Evolutionary conservation across 1,140 invertebrate species (phyloP).

Genomic region (Drosophila sulfurigaster): DNA sequence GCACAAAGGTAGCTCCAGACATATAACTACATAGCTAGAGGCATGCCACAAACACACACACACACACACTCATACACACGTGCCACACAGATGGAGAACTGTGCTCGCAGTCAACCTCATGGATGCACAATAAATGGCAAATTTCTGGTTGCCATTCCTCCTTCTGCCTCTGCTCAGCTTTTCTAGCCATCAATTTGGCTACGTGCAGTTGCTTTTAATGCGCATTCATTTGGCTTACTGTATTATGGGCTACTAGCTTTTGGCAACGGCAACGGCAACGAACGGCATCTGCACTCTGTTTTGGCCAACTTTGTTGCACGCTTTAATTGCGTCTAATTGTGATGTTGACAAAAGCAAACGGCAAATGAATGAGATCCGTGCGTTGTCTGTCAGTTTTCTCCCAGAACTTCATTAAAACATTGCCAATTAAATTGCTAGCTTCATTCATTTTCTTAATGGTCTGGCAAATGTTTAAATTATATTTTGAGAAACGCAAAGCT

Average conservation of each 20-base stretch:
- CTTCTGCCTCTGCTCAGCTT: not conserved
- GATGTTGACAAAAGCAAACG: slow-evolving; percentile 60
- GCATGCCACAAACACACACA: slow-evolving; percentile 2
- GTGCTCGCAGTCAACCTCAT: slow-evolving; percentile 11
- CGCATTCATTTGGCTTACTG: slow-evolving; percentile 26
- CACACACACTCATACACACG: not conserved
- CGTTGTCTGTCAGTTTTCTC: not conserved
- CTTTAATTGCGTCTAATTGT: slow-evolving; percentile 74
- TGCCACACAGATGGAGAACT: not conserved
- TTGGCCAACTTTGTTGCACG: slow-evolving; percentile 49
- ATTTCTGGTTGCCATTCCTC: slow-evolving; percentile 14
- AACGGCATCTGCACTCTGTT: not conserved
- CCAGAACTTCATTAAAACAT: slow-evolving; percentile 7
- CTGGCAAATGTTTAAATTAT: not conserved
- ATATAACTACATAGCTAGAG: not conserved
- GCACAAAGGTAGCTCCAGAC: slow-evolving; percentile 1
- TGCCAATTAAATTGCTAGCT: not conserved
- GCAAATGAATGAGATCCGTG: slow-evolving; percentile 36
- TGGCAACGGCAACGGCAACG: slow-evolving; percentile 3
- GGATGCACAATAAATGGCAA: slow-evolving; percentile 32
- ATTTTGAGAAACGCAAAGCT: no score
- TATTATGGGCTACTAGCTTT: slow-evolving; percentile 33
- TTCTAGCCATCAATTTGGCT: slow-evolving; percentile 40
- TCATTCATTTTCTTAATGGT: slow-evolving; percentile 10
- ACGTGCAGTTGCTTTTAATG: slow-evolving; percentile 46